Conservation (phyloP, 2,113 vertebrate genomes). For the Ifrita kowaldi region DNA sequence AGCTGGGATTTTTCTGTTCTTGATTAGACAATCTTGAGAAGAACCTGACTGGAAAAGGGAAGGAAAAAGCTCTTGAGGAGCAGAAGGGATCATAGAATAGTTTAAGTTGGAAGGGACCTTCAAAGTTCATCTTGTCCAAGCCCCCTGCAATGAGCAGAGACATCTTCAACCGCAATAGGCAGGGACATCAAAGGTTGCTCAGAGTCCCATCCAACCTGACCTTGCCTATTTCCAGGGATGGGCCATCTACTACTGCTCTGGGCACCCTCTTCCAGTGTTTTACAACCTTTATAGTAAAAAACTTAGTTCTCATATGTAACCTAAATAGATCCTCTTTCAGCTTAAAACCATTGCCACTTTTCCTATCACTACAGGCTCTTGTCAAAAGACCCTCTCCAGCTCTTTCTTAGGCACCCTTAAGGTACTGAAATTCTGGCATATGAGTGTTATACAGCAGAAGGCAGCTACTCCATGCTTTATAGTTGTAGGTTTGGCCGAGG, state of each 20-base stretch:
- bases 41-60: neutral
- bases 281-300: neutral
- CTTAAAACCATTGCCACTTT: neutral
- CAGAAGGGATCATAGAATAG: neutral
- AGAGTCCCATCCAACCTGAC: neutral
- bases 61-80: neutral
- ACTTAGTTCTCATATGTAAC: neutral
- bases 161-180: neutral
- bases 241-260: neutral
- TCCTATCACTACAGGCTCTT: neutral
- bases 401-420: neutral
- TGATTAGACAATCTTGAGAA: neutral
- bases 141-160: neutral
- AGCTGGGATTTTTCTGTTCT: neutral
- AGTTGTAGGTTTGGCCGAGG: neutral
- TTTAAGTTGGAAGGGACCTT: neutral
- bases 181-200: neutral
- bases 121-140: neutral
- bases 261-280: neutral
- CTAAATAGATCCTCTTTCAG: neutral
- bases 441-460: neutral
- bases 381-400: neutral
- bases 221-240: neutral
- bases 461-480: neutral
- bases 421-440: neutral